phyloP scores from a whole-genome alignment of 2,888 invertebrate species.

The Ischnus inquisitorius region DNA sequence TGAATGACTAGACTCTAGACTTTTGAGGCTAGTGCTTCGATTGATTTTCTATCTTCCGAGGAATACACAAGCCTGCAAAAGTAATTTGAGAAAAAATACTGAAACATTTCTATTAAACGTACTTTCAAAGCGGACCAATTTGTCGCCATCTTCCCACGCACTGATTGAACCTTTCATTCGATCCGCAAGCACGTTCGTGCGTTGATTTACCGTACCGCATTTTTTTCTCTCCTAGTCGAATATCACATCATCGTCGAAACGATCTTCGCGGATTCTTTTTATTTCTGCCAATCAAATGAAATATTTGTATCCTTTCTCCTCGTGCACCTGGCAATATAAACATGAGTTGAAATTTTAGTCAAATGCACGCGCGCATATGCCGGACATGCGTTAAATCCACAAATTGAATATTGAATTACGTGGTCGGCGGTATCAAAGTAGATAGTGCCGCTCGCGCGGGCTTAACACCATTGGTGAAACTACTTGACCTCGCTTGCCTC shows the following conservation, averaged over 20 bases:
- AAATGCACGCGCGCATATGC: conserved; percentile 6
- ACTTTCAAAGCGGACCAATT: background rate
- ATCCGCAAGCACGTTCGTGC: background rate
- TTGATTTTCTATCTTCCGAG: no score
- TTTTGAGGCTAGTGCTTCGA: no score
- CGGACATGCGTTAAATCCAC: conserved; percentile 37
- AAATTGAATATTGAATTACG: conserved; percentile 40
- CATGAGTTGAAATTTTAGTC: background rate
- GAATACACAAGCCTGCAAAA: no score
- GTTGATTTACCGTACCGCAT: background rate
- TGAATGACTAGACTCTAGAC: no score
- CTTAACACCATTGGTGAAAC: conserved; percentile 63
- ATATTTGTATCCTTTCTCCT: conserved; percentile 10
- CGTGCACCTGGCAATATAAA: conserved; percentile 15
- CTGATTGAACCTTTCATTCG: background rate
- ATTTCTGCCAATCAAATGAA: background rate
- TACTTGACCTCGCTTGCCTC: conserved; percentile 43
- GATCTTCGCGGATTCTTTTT: background rate
- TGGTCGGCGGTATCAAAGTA: conserved; percentile 34
- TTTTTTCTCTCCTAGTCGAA: background rate
- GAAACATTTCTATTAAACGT: background rate
- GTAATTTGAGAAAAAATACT: background rate
- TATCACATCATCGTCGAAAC: background rate
- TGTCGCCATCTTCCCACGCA: background rate
- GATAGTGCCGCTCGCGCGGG: conserved; percentile 56